Evolutionary conservation across 2,797 vertebrate species (phyloP), one percentile per base, ranked within the genome.

Genomic region (Spondyliosoma cantharus): DNA sequence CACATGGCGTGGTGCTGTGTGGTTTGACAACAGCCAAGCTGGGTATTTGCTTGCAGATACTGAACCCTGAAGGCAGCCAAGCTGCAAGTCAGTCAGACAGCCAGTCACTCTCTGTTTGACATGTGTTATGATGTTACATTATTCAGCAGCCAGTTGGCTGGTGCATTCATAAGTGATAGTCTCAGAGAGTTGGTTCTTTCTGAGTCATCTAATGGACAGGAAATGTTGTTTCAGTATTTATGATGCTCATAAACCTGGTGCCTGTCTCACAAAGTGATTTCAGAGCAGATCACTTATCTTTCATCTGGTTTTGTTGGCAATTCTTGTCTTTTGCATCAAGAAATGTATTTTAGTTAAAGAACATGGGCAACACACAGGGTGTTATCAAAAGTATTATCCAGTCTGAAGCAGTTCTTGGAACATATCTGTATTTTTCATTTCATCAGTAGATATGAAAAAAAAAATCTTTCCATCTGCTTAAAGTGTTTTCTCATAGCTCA

Each of bases 91-190:
- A 71, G 74, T 58, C 83, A 81, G 70, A 16, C 71, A 80, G 58
- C 22, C 74, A 50, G 80, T 77, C 82, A 71, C 70, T 74, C 75
- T 87, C 70, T 63, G 72, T 75, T 76, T 86, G 70, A 82, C 74
- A 80, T 67, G 77, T 86, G 85, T 43, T 79, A n/a, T 66, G 27
- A 62, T 68, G 69, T 79, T 86, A 77, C 82, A 86, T 91, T 90
- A 90, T 93, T 93, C 82, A 91, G 84, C 59, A 77, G 61, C 8
- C 45, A 9, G 17, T 69, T 76, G 73, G 69, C 66, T 29, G 42
- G 20, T 3, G 49, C 65, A 78, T 65, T 76, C 7, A 65, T 16
- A 32, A 71, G 69, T 60, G 74, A 78, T 63, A 3, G 49, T 22
- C 56, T 48, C 29, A 19, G 20, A 24, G 11, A 58, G 70, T 46